A percentile compares a stretch with the other conserved stretches of the same genome.
These are phyloP conservation scores for Littorina saxatilis DNA, from an alignment of 1,140 invertebrate species.

Conservation along the genomic window DNA sequence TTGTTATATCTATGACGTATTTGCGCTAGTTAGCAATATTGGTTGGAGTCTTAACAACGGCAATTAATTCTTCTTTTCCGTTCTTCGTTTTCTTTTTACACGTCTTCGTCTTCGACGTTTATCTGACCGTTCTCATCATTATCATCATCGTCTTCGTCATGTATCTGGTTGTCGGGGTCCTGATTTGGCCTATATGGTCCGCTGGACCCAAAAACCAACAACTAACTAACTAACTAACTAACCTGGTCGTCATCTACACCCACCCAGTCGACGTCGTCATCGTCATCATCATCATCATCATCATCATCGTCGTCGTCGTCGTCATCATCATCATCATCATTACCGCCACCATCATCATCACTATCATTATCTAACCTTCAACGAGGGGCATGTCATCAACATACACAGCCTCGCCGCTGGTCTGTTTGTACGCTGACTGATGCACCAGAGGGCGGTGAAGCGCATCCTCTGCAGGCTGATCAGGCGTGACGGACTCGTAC, in stretches of 20 bases:
- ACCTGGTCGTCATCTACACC: no score
- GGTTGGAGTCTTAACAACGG: no score
- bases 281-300: no score
- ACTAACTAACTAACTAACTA: no score
- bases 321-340: background rate
- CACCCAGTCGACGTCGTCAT: no score
- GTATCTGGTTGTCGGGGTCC: background rate
- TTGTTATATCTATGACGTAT: background rate
- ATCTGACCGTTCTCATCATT: background rate
- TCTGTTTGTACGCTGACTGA: conserved; percentile 90
- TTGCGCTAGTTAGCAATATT: background rate
- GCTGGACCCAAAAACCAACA: no score
- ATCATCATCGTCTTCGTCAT: no score
- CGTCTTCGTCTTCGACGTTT: background rate
- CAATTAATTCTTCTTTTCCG: no score
- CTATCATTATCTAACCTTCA: conserved; percentile 48
- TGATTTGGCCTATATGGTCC: background rate
- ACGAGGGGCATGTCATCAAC: conserved; percentile 89
- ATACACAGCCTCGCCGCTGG: conserved; percentile 93
- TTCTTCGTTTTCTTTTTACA: no score
- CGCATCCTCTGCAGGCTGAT: conserved; percentile 82
- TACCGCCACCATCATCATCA: background rate
- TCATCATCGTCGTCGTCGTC: background rate
- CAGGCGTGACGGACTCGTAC: conserved; percentile 78
- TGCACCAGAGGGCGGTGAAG: conserved; percentile 90